These are phyloP conservation scores for Peucedramus taeniatus DNA, from an alignment of 2,113 vertebrate species.

Conservation along the genomic window DNA sequence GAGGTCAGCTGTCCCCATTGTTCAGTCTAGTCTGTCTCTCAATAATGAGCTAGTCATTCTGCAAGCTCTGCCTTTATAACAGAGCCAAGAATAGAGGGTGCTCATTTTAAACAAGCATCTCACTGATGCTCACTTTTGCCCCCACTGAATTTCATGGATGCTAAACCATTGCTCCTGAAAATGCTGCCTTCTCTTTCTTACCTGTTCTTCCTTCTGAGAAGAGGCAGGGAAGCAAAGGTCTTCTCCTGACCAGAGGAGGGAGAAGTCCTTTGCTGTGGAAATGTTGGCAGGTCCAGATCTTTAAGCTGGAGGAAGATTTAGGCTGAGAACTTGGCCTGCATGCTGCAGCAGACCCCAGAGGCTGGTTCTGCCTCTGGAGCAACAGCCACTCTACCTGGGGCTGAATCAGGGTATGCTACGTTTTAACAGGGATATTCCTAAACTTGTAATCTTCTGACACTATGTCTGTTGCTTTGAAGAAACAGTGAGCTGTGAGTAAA, in stretches of 20 bases:
- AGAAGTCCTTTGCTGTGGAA: not conserved
- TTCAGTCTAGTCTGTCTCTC: not conserved
- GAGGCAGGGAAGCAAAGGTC: not conserved
- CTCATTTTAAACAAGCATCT: not conserved
- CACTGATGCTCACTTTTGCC: not conserved
- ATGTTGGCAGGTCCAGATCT: not conserved
- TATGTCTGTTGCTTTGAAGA: not conserved
- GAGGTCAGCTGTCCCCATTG: slow-evolving; percentile 5
- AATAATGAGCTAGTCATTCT: not conserved
- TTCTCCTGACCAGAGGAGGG: rapidly evolving
- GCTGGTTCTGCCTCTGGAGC: not conserved
- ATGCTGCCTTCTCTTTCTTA: not conserved
- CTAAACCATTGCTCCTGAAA: not conserved
- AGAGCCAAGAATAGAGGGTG: not conserved
- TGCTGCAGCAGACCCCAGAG: not conserved
- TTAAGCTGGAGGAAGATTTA: not conserved
- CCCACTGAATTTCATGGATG: not conserved
- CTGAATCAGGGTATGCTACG: not conserved
- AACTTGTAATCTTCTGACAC: not conserved
- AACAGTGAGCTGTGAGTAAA: not conserved
- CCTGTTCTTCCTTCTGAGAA: not conserved
- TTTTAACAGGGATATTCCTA: not conserved
- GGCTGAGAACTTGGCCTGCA: not conserved
- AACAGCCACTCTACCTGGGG: not conserved
- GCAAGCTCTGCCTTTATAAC: not conserved